Conservation (phyloP, 1,140 invertebrate species). For the Bombus picipes region DNA sequence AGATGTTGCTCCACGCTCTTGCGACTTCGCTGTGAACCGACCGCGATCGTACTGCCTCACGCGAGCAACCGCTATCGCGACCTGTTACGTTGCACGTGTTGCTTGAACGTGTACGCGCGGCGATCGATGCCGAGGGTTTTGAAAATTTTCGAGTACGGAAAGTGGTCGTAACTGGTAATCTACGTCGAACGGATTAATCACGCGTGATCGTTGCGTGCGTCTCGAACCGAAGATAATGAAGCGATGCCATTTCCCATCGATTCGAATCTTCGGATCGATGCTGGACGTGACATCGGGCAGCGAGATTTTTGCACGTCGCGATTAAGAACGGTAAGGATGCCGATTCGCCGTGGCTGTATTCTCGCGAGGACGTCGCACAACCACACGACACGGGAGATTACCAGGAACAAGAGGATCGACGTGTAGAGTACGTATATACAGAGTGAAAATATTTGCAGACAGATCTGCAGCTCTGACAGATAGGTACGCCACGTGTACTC, state of each 20-base stretch:
- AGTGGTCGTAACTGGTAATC: constrained; percentile 31
- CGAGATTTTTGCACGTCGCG: constrained; percentile 2
- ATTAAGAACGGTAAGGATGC: constrained; percentile 41
- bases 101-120: constrained; percentile 15
- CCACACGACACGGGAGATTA: constrained; percentile 14
- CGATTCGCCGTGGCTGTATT: constrained; percentile 6
- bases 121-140: constrained; percentile 29
- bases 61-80: constrained; percentile 36
- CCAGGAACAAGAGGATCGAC: constrained; percentile 31
- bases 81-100: constrained; percentile 63
- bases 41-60: not conserved
- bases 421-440: constrained; percentile 55
- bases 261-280: constrained; percentile 15
- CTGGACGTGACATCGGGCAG: constrained; percentile 5
- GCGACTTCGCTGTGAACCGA: constrained; percentile 4
- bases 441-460: not conserved
- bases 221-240: constrained; percentile 34
- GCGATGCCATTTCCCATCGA: constrained; percentile 26
- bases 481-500: constrained; percentile 40
- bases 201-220: constrained; percentile 43
- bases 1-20: not conserved
- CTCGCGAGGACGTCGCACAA: constrained; percentile 37
- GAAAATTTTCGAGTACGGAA: not conserved
- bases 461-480: not conserved
- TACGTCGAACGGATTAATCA: constrained; percentile 21